Conservation (phyloP, 2,888 invertebrate species). For the Smittia sp. region DNA sequence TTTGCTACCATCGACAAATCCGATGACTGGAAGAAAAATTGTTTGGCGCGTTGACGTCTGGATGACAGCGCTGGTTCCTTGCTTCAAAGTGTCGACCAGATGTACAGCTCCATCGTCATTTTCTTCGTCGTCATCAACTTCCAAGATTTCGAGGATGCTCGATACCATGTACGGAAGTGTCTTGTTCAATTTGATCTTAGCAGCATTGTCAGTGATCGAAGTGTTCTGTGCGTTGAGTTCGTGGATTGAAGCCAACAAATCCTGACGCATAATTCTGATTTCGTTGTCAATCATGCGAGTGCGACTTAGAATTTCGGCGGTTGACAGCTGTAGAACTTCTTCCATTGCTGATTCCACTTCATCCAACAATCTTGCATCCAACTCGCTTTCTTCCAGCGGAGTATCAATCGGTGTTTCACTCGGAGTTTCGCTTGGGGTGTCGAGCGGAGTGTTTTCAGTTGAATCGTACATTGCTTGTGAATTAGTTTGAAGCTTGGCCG, state of each 20-base stretch:
- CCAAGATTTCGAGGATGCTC: constrained; percentile 96
- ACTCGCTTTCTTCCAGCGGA: too few species aligned
- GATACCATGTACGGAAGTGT: constrained; percentile 97
- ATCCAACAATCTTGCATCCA: too few species aligned
- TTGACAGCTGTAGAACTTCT: too few species aligned
- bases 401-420: too few species aligned
- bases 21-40: constrained; percentile 98
- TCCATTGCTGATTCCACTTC: too few species aligned
- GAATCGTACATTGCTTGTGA: too few species aligned
- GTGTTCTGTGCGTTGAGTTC: constrained; percentile 95
- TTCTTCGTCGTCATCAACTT: constrained; percentile 91
- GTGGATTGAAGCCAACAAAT: constrained; percentile 97
- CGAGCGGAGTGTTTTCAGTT: too few species aligned
- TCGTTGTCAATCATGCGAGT: constrained; percentile 96
- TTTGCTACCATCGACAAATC: constrained; percentile 97
- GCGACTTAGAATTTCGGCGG: constrained; percentile 53
- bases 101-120: constrained; percentile 98
- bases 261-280: constrained; percentile 99
- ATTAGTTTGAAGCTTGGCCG: too few species aligned
- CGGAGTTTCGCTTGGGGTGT: too few species aligned
- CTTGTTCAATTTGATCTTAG: constrained; percentile 99
- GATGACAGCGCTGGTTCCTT: constrained; percentile 99
- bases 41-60: constrained; percentile 99
- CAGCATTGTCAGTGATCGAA: constrained; percentile 97
- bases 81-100: constrained; percentile 95